Evolutionary conservation across 2,888 invertebrate genomes (phyloP), one percentile per base, ranked within the genome.

Genomic region (Synanthedon vespiformis): DNA sequence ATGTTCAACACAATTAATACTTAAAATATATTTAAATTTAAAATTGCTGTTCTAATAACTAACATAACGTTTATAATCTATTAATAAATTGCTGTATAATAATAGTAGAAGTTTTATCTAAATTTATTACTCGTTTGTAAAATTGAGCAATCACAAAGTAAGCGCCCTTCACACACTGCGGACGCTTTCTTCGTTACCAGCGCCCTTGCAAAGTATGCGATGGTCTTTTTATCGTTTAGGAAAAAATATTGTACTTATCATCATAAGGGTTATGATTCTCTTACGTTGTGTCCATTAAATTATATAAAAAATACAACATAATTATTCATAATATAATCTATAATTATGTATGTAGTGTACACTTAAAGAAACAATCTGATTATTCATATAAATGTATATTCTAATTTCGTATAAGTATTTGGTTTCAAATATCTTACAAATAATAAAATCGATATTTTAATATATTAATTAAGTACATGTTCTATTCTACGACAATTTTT

Each of bases 81-180:
- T 34, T 34, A 34, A 34, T 34, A 34, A 34, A 34, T 34, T 34
- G 34, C 34, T 34, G 34, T 34, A 34, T 34, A 34, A 34, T 34
- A 34, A 34, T 34, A 34, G 34, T 34, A 34, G 34, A 34, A 34
- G 34, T 34, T 34, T 34, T 34, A 34, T 34, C 34, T 34, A 34
- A 34, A 34, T 34, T 34, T 34, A 34, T n/a, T 44, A 44, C 44
- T 44, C 44, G 13, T 73, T 71, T 64, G 66, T 74, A 82, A 82
- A 80, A 81, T 85, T 85, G 84, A 85, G 84, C 84, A 85, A 83
- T 74, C 70, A 65, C 81, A 67, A 72, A 81, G 77, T 82, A 83
- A 44, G 44, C 14, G 44, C 44, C 22, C 44, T n/a, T 44, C 44
- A 44, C 44, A 44, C 44, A 44, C 13, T 44, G 14, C n/a, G 14